Percentiles rank a stretch among this genome's conserved stretches.
Evolutionary conservation across 2,888 invertebrate genomes (phyloP).

Genomic region (Ophioninae sp.): DNA sequence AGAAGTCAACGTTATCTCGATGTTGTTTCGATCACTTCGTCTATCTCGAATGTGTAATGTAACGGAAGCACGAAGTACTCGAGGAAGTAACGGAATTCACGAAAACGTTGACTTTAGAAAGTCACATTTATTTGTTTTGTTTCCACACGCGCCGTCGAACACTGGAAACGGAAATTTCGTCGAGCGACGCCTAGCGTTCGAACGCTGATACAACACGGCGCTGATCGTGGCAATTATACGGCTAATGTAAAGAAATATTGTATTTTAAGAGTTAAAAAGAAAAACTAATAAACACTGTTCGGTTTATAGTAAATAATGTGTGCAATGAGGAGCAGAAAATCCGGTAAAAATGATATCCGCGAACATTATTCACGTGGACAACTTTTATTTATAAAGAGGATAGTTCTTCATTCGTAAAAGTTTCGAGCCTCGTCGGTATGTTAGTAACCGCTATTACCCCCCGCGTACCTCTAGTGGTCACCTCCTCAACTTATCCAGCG

Average conservation of each 20-base stretch:
- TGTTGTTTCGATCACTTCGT: not conserved
- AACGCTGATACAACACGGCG: not conserved
- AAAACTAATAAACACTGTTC: not conserved
- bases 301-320: too few species aligned
- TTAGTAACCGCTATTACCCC: not conserved
- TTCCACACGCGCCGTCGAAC: slow-evolving; percentile 10
- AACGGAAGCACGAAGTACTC: slow-evolving; percentile 12
- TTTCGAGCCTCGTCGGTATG: not conserved
- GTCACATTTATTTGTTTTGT: slow-evolving; percentile 43
- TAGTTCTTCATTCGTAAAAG: not conserved
- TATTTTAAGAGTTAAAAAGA: not conserved
- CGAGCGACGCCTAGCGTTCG: slow-evolving; percentile 28
- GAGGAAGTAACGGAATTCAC: not conserved
- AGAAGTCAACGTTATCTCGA: not conserved
- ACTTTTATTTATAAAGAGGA: not conserved
- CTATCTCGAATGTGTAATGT: not conserved
- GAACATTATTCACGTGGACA: not conserved
- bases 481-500: not conserved
- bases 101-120: slow-evolving; percentile 3
- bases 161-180: slow-evolving; percentile 5
- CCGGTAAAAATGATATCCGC: too few species aligned
- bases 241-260: not conserved
- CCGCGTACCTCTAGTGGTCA: not conserved
- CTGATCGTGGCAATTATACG: too few species aligned
- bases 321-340: too few species aligned